These are phyloP conservation scores for Apamea sordens DNA, from an alignment of 2,888 invertebrate genomes.

Conservation along the genomic window DNA sequence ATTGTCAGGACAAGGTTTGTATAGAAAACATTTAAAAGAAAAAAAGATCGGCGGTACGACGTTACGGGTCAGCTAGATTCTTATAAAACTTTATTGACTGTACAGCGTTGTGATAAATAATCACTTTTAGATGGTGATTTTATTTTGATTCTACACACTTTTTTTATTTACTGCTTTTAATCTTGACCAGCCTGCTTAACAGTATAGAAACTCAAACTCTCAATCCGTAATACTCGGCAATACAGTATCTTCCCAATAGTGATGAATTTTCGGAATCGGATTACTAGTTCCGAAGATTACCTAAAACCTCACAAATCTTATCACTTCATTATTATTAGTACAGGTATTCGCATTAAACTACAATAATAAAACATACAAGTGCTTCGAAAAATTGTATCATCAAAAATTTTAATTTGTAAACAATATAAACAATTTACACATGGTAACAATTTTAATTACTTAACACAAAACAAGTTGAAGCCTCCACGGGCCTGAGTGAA, in stretches of 20 bases:
- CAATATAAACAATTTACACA: neutral
- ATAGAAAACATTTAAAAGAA: too few relatives aligned
- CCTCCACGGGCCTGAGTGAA: neutral
- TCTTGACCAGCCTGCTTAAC: too few relatives aligned
- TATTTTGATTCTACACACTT: neutral
- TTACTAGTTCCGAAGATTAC: neutral
- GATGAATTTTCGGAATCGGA: neutral
- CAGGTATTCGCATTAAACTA: neutral
- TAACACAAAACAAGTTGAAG: conserved; percentile 5
- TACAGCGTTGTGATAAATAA: neutral
- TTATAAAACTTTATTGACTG: neutral
- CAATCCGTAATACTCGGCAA: too few relatives aligned
- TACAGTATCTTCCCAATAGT: too few relatives aligned
- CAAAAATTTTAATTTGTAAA: neutral
- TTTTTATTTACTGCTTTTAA: neutral
- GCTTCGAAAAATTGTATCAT: neutral
- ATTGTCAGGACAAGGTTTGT: too few relatives aligned
- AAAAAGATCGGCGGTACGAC: too few relatives aligned
- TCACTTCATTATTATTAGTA: neutral
- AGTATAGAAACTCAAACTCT: too few relatives aligned
- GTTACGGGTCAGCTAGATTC: too few relatives aligned
- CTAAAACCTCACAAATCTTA: neutral
- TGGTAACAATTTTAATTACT: conserved; percentile 12
- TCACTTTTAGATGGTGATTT: neutral
- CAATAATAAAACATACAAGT: neutral